phyloP scores from a whole-genome alignment of 2,113 vertebrate genomes.

The Chascanopsetta lugubris region DNA sequence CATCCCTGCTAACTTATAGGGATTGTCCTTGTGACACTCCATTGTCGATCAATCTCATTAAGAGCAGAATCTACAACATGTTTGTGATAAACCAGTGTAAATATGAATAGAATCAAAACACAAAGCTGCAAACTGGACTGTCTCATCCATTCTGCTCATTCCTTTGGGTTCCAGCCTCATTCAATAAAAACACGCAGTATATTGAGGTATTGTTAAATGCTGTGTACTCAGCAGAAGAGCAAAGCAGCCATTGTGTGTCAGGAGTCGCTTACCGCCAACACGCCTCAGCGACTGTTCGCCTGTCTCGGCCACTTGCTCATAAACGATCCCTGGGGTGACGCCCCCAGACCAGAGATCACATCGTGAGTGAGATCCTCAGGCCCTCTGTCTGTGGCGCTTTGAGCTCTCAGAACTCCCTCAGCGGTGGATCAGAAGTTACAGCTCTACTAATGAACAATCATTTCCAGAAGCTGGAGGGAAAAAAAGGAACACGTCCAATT shows the following conservation, averaged over 20 bases:
- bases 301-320: background rate
- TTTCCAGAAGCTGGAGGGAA: conserved; percentile 10
- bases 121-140: too few relatives aligned
- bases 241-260: too few relatives aligned
- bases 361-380: background rate
- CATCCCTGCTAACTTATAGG: too few relatives aligned
- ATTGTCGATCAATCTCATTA: too few relatives aligned
- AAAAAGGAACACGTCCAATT: conserved; percentile 12
- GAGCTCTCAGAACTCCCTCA: background rate
- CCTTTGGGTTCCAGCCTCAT: background rate
- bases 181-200: background rate
- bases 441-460: conserved; percentile 28
- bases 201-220: background rate
- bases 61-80: too few relatives aligned
- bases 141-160: too few relatives aligned
- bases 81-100: background rate
- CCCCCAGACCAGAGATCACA: conserved; percentile 14
- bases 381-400: background rate
- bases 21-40: too few relatives aligned
- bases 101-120: background rate
- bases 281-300: background rate
- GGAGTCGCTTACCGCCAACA: background rate
- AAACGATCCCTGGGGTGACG: background rate
- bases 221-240: background rate
- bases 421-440: conserved; percentile 14